These are phyloP conservation scores for Heteromormyrus szaboi DNA, from an alignment of 2,797 vertebrate genomes.

Conservation along the genomic window DNA sequence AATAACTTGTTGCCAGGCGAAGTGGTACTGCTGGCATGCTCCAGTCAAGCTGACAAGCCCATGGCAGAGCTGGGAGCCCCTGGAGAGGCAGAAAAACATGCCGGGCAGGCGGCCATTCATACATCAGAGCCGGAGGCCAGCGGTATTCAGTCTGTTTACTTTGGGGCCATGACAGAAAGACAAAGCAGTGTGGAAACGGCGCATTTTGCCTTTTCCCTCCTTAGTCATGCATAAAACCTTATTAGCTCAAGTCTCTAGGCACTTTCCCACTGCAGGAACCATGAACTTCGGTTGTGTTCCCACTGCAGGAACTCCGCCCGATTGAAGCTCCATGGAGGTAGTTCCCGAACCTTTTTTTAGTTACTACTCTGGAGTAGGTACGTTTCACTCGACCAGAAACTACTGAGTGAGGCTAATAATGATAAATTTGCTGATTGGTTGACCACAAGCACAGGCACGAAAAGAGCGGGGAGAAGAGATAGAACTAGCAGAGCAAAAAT, in stretches of 20 bases:
- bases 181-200: not conserved
- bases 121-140: not conserved
- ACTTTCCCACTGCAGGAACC: not conserved
- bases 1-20: conserved; percentile 4
- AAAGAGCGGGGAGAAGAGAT: not conserved
- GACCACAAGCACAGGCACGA: not conserved
- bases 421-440: not conserved
- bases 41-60: not conserved
- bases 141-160: not conserved
- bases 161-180: not conserved
- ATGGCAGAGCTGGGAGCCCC: not conserved
- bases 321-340: not conserved
- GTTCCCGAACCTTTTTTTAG: not conserved
- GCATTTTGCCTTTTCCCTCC: not conserved
- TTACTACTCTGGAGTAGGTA: not conserved
- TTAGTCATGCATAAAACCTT: not conserved
- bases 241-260: not conserved
- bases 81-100: not conserved
- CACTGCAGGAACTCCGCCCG: not conserved
- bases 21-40: not conserved
- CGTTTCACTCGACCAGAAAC: not conserved
- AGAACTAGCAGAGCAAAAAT: not conserved
- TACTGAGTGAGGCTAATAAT: not conserved
- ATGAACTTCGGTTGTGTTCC: not conserved
- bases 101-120: not conserved